A percentile compares a stretch with the other conserved stretches of the same genome.
These are phyloP conservation scores for Podocnemis expansa DNA, from an alignment of 2,113 vertebrate genomes.

Conservation along the genomic window DNA sequence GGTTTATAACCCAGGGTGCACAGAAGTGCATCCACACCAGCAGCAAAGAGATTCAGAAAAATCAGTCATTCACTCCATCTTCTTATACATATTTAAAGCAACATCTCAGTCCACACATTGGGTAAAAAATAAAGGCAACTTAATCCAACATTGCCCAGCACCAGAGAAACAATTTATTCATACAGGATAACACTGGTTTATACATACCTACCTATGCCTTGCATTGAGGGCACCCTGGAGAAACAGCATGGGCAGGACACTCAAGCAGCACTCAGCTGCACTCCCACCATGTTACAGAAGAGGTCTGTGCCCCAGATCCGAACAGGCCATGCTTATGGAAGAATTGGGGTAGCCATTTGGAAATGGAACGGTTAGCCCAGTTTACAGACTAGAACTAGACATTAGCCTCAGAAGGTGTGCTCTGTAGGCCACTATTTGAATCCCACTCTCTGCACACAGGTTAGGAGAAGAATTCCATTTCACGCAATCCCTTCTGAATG, in stretches of 20 bases:
- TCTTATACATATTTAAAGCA: neutral
- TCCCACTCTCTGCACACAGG: neutral
- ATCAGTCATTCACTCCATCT: neutral
- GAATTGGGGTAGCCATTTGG: neutral
- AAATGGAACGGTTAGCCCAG: neutral
- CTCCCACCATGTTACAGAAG: neutral
- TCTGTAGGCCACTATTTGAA: neutral
- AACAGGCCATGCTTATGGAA: neutral
- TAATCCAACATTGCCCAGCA: fast-evolving
- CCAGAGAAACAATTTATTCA: neutral
- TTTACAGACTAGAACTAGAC: neutral
- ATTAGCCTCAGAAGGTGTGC: neutral
- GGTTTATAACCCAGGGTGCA: no score
- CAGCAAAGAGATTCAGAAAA: neutral
- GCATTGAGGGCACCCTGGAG: neutral
- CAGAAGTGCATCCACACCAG: no score
- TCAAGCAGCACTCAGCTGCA: neutral
- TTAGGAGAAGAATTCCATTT: neutral
- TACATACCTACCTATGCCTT: neutral
- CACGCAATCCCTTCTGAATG: neutral
- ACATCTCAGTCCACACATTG: no score
- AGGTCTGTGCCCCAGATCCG: no score
- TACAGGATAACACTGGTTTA: fast-evolving
- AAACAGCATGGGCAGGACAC: neutral
- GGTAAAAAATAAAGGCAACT: neutral